phyloP scores from a whole-genome alignment of 2,113 vertebrate genomes.

The Mormyrus iriodes region DNA sequence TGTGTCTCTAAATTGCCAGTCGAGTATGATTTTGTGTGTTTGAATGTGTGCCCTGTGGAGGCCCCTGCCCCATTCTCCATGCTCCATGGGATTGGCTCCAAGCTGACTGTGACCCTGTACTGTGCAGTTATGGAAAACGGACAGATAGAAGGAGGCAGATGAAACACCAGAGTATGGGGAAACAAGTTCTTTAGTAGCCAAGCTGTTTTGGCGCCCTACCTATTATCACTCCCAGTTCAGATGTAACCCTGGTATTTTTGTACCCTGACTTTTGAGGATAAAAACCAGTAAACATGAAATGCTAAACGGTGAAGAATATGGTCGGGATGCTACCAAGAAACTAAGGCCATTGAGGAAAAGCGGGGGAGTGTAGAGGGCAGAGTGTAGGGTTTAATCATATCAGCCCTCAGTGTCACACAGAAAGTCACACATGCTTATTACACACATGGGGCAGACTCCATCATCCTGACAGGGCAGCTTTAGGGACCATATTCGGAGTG shows the following conservation, averaged over 20 bases:
- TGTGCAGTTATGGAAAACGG: neutral
- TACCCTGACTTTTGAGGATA: neutral
- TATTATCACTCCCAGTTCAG: neutral
- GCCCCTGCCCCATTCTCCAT: neutral
- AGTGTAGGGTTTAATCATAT: neutral
- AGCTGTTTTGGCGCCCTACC: neutral
- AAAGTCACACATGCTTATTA: neutral
- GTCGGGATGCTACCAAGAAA: neutral
- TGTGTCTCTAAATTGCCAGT: neutral
- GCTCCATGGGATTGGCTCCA: neutral
- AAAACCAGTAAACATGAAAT: neutral
- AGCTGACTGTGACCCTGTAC: neutral
- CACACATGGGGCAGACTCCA: neutral
- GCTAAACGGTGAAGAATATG: neutral
- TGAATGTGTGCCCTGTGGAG: neutral
- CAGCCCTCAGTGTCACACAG: neutral
- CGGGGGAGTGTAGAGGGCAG: neutral
- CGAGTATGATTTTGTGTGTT: neutral
- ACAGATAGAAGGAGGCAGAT: neutral
- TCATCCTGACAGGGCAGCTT: neutral
- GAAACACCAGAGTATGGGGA: neutral
- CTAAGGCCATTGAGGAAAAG: neutral
- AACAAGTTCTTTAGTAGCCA: neutral
- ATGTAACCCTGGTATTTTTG: neutral
- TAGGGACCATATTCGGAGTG: neutral